Percentiles rank a stretch among this genome's conserved stretches.
phyloP scores from a whole-genome alignment of 2,797 vertebrate genomes.

The Crenuchus spilurus region DNA sequence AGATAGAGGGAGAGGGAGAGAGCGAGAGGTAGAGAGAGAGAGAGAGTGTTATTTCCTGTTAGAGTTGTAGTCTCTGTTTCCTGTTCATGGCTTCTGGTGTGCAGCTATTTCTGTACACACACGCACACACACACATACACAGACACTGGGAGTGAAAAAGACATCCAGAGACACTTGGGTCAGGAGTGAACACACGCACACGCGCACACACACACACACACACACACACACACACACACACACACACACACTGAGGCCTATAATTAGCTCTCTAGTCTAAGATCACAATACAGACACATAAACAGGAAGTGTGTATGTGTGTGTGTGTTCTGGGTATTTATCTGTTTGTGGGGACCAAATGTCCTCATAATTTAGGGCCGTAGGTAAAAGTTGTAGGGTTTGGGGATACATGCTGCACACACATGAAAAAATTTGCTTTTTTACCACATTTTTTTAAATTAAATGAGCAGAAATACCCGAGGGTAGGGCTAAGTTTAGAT shows the following conservation, averaged over 20 bases:
- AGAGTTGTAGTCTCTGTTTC: slow-evolving; percentile 69
- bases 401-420: too few species aligned
- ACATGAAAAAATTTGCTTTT: too few species aligned
- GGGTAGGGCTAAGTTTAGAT: too few species aligned
- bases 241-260: slow-evolving; percentile 42
- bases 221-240: slow-evolving; percentile 43
- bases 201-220: slow-evolving; percentile 3
- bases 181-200: background rate
- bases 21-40: slow-evolving; percentile 65
- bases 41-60: slow-evolving; percentile 73
- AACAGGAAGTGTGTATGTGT: background rate
- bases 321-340: too few species aligned
- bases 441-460: too few species aligned
- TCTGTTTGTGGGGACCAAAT: too few species aligned
- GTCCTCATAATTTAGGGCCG: too few species aligned
- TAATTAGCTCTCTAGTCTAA: slow-evolving; percentile 4
- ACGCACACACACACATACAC: slow-evolving; percentile 30
- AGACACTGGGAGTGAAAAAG: background rate
- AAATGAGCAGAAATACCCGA: too few species aligned
- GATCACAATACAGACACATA: slow-evolving; percentile 5
- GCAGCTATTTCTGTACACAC: slow-evolving; percentile 46
- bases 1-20: background rate
- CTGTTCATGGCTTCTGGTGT: slow-evolving; percentile 42
- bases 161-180: background rate
- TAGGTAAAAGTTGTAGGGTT: too few species aligned